Evolutionary conservation across 2,888 invertebrate genomes (phyloP).

Genomic region (Drosophila infuscata): DNA sequence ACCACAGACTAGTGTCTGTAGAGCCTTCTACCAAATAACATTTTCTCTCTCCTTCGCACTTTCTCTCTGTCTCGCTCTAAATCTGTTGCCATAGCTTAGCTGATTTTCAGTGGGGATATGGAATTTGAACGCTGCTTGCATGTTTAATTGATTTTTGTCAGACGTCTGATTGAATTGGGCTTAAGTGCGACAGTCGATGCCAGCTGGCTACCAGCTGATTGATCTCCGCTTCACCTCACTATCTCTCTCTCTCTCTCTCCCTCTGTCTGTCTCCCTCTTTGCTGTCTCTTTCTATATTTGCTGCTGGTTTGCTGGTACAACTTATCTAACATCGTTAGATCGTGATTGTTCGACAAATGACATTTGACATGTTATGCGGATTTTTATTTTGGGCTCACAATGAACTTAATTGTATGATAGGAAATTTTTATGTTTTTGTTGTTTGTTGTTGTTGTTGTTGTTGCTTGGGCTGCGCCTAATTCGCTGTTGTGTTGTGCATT

Average conservation of each 20-base stretch:
- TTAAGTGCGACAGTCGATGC: slow-evolving; percentile 55
- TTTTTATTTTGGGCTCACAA: slow-evolving; percentile 44
- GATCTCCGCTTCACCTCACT: slow-evolving; percentile 12
- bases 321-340: slow-evolving; percentile 72
- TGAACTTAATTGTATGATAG: slow-evolving; percentile 62
- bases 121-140: slow-evolving; percentile 31
- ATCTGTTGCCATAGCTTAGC: slow-evolving; percentile 18
- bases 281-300: neutral
- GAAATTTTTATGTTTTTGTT: slow-evolving; percentile 6
- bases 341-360: slow-evolving; percentile 79
- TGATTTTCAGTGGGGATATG: slow-evolving; percentile 35
- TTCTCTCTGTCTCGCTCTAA: neutral
- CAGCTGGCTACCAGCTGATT: slow-evolving; percentile 50
- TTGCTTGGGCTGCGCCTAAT: slow-evolving; percentile 37
- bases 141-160: slow-evolving; percentile 67
- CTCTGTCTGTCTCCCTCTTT: neutral
- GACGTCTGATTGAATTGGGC: slow-evolving; percentile 70
- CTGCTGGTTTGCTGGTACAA: slow-evolving; percentile 24
- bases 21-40: too few relatives aligned
- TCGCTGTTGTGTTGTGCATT: slow-evolving; percentile 21
- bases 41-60: neutral
- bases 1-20: neutral
- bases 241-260: neutral
- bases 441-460: slow-evolving; percentile 15
- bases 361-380: slow-evolving; percentile 78